Percentiles rank a stretch among this genome's conserved stretches.
Evolutionary conservation across 2,113 vertebrate species (phyloP).

Genomic region (Podarcis muralis): DNA sequence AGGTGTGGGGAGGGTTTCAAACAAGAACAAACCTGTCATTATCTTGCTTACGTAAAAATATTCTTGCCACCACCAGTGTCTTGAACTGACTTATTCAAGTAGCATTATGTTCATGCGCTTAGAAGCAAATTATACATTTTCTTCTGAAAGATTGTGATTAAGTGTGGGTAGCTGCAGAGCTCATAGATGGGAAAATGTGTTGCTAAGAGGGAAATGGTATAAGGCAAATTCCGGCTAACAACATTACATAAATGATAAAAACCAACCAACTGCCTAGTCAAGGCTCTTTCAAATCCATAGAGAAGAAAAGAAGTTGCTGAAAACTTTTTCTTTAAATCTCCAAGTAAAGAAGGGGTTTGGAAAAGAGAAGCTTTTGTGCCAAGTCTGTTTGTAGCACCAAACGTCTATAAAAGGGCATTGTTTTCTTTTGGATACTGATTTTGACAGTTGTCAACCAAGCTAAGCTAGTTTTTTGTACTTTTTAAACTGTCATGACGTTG

Average conservation of each 20-base stretch:
- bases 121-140: constrained; percentile 52
- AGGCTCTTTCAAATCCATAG: neutral
- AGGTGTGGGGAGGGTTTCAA: constrained; percentile 18
- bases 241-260: constrained; percentile 23
- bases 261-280: neutral
- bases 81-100: constrained; percentile 26
- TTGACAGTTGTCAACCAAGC: constrained; percentile 40
- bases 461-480: neutral
- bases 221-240: constrained; percentile 8
- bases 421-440: constrained; percentile 14
- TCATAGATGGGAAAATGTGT: constrained; percentile 27
- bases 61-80: neutral
- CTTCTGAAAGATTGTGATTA: constrained; percentile 41
- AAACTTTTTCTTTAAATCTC: neutral
- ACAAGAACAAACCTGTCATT: neutral
- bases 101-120: constrained; percentile 5
- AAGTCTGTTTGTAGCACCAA: neutral
- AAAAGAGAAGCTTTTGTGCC: neutral
- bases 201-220: constrained; percentile 41
- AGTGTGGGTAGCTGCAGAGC: constrained; percentile 8
- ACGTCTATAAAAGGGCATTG: neutral
- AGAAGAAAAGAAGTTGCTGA: constrained; percentile 17
- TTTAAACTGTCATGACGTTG: constrained; percentile 29
- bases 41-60: constrained; percentile 29
- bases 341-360: neutral